Evolutionary conservation across 2,113 vertebrate genomes (phyloP).

Genomic region (Bambusicola thoracicus): DNA sequence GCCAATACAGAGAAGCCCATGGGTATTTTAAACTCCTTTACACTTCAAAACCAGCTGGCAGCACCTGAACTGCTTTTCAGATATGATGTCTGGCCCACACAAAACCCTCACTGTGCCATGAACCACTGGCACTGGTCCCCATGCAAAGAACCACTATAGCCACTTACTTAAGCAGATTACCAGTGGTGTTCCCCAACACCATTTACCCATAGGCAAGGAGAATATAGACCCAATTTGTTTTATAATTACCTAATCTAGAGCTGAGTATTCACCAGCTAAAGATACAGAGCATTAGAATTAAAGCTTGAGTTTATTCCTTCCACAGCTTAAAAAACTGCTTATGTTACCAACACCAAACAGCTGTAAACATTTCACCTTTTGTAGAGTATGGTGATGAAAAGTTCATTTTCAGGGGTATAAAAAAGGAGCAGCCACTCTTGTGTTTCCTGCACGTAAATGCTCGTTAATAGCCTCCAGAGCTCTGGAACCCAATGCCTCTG

Average conservation of each 20-base stretch:
- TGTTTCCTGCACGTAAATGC: background rate
- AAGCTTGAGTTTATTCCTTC: background rate
- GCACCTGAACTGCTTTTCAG: background rate
- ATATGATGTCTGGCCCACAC: background rate
- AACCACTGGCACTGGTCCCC: background rate
- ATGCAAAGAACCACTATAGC: background rate
- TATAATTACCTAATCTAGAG: background rate
- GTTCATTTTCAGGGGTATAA: background rate
- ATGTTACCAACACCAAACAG: background rate
- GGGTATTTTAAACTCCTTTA: background rate
- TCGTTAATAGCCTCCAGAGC: background rate
- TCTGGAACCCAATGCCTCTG: background rate
- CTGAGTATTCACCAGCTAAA: background rate
- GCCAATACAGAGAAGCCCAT: background rate
- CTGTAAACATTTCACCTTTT: background rate
- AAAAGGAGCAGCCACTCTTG: background rate
- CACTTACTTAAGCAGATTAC: background rate
- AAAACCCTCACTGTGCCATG: background rate
- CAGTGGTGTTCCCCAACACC: background rate
- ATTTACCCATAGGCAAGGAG: background rate
- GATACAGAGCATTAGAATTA: background rate
- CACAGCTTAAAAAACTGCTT: background rate
- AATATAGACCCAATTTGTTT: background rate
- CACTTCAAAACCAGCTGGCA: background rate
- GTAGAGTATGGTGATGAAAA: background rate